A percentile compares a stretch with the other conserved stretches of the same genome.
These are phyloP conservation scores for Chironomus tepperi DNA, from an alignment of 1,140 invertebrate genomes.

Conservation along the genomic window DNA sequence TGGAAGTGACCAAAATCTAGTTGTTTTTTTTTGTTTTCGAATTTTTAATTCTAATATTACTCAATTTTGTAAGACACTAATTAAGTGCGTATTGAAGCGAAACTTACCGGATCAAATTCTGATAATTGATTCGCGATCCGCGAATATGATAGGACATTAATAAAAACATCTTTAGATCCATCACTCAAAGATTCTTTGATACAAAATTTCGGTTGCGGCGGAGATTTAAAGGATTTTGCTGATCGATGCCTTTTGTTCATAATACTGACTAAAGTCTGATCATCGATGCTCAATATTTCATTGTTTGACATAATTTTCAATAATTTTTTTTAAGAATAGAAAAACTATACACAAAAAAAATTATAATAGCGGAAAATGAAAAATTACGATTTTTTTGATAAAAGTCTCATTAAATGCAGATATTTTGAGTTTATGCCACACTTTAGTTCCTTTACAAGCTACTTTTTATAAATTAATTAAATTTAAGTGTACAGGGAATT, in stretches of 20 bases:
- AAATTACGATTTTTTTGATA: not conserved
- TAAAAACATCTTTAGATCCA: conserved; percentile 45
- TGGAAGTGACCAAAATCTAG: not conserved
- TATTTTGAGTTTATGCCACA: not conserved
- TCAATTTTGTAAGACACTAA: no score
- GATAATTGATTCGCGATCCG: conserved; percentile 55
- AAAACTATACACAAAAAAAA: not conserved
- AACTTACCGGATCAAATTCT: conserved; percentile 45
- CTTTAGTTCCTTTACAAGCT: no score
- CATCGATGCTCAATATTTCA: not conserved
- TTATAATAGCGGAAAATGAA: not conserved
- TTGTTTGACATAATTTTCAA: conserved; percentile 24
- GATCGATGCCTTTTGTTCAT: not conserved
- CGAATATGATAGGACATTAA: conserved; percentile 63
- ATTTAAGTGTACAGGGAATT: no score
- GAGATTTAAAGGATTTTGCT: conserved; percentile 49
- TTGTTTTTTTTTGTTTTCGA: no score
- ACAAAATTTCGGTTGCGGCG: conserved; percentile 65
- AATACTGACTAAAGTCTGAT: not conserved
- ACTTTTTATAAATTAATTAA: no score
- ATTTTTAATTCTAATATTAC: no score
- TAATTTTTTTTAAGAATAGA: not conserved
- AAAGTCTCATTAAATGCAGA: not conserved
- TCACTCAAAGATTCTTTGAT: conserved; percentile 55
- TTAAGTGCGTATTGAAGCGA: not conserved